These are phyloP conservation scores for Thaleichthys pacificus DNA, from an alignment of 2,797 vertebrate genomes.

Conservation along the genomic window DNA sequence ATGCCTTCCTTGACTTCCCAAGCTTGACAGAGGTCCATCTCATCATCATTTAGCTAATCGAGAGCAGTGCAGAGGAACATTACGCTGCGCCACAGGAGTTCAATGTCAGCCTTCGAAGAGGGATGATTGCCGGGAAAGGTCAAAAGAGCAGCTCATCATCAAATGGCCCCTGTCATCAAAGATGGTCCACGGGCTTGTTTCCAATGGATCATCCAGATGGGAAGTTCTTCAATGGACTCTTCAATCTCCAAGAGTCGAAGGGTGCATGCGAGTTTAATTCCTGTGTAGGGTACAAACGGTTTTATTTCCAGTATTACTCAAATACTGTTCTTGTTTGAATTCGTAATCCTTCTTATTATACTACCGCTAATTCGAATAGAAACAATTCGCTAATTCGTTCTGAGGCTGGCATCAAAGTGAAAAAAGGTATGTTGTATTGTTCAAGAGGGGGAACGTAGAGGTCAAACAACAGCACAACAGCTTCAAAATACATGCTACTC, in stretches of 20 bases:
- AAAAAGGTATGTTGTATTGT: neutral
- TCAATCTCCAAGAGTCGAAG: neutral
- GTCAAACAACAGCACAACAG: neutral
- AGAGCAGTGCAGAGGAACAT: slow-evolving; percentile 41
- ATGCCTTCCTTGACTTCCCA: neutral
- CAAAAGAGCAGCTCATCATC: slow-evolving; percentile 52
- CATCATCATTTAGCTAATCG: slow-evolving; percentile 43
- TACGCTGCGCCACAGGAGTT: slow-evolving; percentile 42
- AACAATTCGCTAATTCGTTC: neutral
- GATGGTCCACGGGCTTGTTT: slow-evolving; percentile 17
- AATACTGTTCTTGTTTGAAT: too few relatives aligned
- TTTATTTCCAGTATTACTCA: too few relatives aligned
- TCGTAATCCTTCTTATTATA: neutral
- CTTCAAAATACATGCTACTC: neutral
- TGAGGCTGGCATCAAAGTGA: too few relatives aligned
- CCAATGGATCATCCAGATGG: neutral
- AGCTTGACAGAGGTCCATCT: slow-evolving; percentile 27
- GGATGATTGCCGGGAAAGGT: slow-evolving; percentile 57
- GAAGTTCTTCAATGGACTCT: neutral
- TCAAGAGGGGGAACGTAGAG: neutral
- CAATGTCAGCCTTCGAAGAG: slow-evolving; percentile 49
- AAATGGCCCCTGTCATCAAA: slow-evolving; percentile 22
- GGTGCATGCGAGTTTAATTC: neutral
- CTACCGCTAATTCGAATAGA: neutral
- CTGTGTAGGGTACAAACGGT: neutral